Base-by-base conservation (phyloP, 2,113 vertebrate species). In the Boulengeromyrus knoepffleri region DNA sequence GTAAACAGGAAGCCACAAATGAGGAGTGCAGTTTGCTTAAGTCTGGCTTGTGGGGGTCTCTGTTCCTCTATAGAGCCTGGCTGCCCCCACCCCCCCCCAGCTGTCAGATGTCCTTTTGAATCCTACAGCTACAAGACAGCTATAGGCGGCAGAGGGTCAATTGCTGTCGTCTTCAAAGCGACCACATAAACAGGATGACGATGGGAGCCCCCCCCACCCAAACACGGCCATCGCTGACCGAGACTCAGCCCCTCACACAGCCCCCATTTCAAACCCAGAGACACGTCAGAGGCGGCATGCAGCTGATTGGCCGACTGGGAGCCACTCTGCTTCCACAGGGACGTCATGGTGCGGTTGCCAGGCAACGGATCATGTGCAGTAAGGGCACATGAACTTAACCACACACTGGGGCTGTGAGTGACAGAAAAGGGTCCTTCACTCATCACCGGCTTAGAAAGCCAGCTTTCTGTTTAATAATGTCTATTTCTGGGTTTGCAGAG, bases 1-100 rank as follows among this genome's bases (percentile, higher is more conserved):
- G 46, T 52, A 87, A 88, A 88, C 87, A 88, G 87, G 87, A 88
- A 88, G 47, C 24, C 21, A 49, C 87, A 88, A 58, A 58, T 52
- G 53, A 42, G 13, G 52, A 53, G 17, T 3, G 27, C 52, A 24
- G 53, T 10, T 88, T 17, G 15, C 87, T 53, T 62, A 10, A 39
- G 19, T n/a, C 36, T 12, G 56, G 58, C 19, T 3, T n/a, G 39
- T 36, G 58, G 27, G 46, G 83, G 10, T 31, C 36, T 47, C 56
- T 39, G n/a, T 45, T 19, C 24, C 39, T 83, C 46, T 49, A 53
- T 80, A 52, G 39, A 9, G 15, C 2, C 27, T 5, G 13, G 39
- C 77, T 7, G 5, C 31, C 2, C 31, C 13, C n/a, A 1, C 12
- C 31, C 74, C 13, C 49, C 50, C 50, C 74, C 36, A 83, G 77